These are phyloP conservation scores for Drosophila kambysellisi DNA, from an alignment of 2,888 invertebrate species.

Conservation along the genomic window DNA sequence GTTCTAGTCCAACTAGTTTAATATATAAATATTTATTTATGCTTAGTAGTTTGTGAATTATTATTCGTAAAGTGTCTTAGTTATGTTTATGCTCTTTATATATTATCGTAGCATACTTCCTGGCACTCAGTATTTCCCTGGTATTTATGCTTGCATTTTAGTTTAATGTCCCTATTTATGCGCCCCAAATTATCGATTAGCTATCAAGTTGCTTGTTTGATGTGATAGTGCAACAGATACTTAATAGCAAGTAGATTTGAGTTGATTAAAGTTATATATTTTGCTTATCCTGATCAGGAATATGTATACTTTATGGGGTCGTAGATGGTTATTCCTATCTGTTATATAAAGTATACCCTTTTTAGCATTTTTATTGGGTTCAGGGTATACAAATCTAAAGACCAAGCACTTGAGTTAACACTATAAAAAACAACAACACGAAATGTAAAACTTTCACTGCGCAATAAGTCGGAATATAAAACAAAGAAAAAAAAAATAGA, in stretches of 20 bases:
- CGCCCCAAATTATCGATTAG: constrained; percentile 2
- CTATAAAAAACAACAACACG: constrained; percentile 20
- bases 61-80: background rate
- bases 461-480: constrained; percentile 64
- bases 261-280: background rate
- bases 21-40: background rate
- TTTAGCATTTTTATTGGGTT: background rate
- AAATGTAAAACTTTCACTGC: constrained; percentile 74
- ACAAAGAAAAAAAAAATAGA: constrained; percentile 30
- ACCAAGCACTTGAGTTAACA: constrained; percentile 40
- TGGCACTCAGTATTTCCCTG: constrained; percentile 5
- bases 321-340: background rate
- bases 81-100: background rate
- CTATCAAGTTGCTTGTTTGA: background rate
- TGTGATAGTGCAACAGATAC: background rate
- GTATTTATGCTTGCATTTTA: background rate
- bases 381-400: constrained; percentile 6
- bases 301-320: background rate
- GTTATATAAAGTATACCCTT: background rate
- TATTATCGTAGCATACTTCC: constrained; percentile 25
- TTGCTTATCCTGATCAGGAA: background rate
- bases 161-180: background rate
- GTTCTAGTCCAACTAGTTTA: background rate
- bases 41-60: background rate
- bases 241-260: background rate